Percentiles rank a stretch among this genome's conserved stretches.
These are phyloP conservation scores for Cyclophora punctaria DNA, from an alignment of 2,888 invertebrate genomes.

Conservation along the genomic window DNA sequence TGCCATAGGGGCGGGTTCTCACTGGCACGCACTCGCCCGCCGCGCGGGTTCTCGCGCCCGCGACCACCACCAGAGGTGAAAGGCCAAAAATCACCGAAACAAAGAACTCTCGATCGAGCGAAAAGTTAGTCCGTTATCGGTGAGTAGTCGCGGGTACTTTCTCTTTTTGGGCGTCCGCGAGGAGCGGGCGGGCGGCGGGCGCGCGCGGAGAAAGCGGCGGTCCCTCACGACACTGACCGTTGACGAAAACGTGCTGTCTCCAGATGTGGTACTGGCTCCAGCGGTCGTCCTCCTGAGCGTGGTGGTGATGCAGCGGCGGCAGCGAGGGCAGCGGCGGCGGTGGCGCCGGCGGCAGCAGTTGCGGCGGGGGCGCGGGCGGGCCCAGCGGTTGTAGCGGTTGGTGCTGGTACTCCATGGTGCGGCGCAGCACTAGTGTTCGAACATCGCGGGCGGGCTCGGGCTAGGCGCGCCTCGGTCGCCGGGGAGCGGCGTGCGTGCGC, in stretches of 20 bases:
- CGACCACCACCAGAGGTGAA: constrained; percentile 7
- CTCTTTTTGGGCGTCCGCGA: constrained; percentile 22
- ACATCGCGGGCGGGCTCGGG: constrained; percentile 13
- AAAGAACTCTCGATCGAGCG: constrained; percentile 52
- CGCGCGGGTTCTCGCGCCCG: constrained; percentile 4
- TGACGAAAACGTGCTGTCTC: constrained; percentile 87
- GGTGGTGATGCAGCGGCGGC: constrained; percentile 77
- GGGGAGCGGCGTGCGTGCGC: constrained; percentile 31
- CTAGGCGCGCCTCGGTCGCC: background rate
- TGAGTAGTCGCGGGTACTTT: constrained; percentile 52
- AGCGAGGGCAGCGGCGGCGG: constrained; percentile 79
- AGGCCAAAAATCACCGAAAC: constrained; percentile 49
- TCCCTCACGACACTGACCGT: constrained; percentile 74
- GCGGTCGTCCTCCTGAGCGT: constrained; percentile 74
- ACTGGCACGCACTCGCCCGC: background rate
- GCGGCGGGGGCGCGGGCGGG: constrained; percentile 79
- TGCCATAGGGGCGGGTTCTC: too few species aligned
- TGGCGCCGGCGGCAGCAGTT: constrained; percentile 71
- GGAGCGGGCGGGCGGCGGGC: constrained; percentile 1
- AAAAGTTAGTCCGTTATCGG: constrained; percentile 48
- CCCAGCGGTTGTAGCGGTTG: constrained; percentile 74
- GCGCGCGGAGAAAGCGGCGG: constrained; percentile 24
- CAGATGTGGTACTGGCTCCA: constrained; percentile 87
- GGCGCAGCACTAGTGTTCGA: constrained; percentile 12
- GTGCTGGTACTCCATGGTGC: constrained; percentile 69